Conservation (phyloP, 2,888 invertebrate species). For the Perithous albicinctus region DNA sequence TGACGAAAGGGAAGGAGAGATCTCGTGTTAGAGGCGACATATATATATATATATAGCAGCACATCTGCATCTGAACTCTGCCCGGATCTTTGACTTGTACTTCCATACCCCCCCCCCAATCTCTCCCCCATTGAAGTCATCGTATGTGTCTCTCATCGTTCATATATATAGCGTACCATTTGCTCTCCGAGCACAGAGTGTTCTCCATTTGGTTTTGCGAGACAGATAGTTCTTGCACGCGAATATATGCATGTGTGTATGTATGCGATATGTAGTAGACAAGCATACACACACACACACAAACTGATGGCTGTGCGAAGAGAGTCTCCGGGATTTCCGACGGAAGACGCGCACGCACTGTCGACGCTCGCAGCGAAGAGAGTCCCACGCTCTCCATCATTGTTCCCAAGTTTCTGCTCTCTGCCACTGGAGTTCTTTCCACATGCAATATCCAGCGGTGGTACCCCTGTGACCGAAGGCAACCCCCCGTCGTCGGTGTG, state of each 20-base stretch:
- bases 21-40: conserved; percentile 53
- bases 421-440: conserved; percentile 53
- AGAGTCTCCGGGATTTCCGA: conserved; percentile 69
- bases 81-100: conserved; percentile 66
- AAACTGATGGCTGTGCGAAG: no score
- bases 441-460: conserved; percentile 58
- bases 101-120: no score
- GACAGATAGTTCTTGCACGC: neutral
- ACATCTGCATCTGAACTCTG: conserved; percentile 62
- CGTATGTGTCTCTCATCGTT: conserved; percentile 19
- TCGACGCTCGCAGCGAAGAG: conserved; percentile 66
- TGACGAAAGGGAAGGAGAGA: conserved; percentile 45
- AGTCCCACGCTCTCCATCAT: conserved; percentile 81
- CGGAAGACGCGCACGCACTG: conserved; percentile 74
- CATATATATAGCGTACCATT: no score
- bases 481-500: conserved; percentile 62
- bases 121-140: no score
- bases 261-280: neutral
- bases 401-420: conserved; percentile 70
- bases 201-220: conserved; percentile 15
- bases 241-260: neutral
- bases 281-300: no score
- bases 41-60: no score
- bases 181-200: conserved; percentile 42
- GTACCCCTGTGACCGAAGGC: conserved; percentile 7